phyloP scores from a whole-genome alignment of 2,113 vertebrate species.

The Corydoras sp. region DNA sequence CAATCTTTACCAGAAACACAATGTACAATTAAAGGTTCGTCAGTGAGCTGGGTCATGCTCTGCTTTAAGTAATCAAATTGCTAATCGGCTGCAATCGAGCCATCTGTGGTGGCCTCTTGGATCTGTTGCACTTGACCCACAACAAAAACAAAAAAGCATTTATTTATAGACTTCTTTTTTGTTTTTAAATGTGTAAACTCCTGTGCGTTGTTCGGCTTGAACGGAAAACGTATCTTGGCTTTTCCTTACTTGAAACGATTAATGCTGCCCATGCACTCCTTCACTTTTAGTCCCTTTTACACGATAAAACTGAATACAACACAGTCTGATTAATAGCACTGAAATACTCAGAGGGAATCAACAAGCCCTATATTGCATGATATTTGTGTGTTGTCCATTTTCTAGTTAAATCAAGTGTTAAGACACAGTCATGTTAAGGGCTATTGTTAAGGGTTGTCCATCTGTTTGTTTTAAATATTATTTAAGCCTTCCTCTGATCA shows the following conservation, averaged over 20 bases:
- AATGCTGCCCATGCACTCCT: conserved; percentile 20
- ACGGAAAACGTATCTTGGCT: conserved; percentile 12
- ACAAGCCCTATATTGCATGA: background rate
- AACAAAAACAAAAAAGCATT: conserved; percentile 29
- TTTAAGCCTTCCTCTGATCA: conserved; percentile 29
- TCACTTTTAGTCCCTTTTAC: conserved; percentile 13
- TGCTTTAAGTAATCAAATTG: conserved; percentile 2
- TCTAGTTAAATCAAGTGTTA: conserved; percentile 28
- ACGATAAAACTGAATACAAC: conserved; percentile 6
- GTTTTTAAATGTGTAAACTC: background rate
- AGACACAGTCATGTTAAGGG: conserved; percentile 36
- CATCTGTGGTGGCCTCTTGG: conserved; percentile 6
- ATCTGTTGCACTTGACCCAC: conserved; percentile 18
- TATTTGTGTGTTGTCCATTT: conserved; percentile 10
- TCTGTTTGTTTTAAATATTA: conserved; percentile 12
- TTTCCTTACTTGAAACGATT: conserved; percentile 25
- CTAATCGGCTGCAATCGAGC: conserved; percentile 9
- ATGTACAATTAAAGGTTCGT: background rate
- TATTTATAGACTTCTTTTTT: background rate
- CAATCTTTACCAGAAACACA: background rate
- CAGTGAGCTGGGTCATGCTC: conserved; percentile 18
- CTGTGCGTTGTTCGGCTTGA: background rate
- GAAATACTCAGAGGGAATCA: conserved; percentile 13
- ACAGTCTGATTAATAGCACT: conserved; percentile 8
- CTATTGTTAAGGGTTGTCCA: conserved; percentile 34